Evolutionary conservation across 2,113 vertebrate species (phyloP), one percentile per base, ranked within the genome.

Genomic region (Solea solea): DNA sequence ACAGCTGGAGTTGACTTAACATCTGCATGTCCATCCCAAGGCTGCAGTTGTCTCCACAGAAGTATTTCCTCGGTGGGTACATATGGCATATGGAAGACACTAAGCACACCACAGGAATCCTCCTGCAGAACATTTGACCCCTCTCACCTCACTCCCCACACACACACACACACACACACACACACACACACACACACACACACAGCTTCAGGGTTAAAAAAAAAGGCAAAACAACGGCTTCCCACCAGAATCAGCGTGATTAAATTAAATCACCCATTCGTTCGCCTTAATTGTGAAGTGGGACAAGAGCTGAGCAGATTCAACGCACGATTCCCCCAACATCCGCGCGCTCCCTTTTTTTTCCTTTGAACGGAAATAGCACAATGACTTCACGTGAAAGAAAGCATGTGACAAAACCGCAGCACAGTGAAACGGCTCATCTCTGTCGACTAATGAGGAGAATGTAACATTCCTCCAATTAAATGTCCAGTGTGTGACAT

Each of bases 101-200:
- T 3, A 6, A 60, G 46, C 74, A 50, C 58, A 50, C 58, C 48
- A 58, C 63, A 64, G 83, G 72, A 76, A 64, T 61, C 51, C 61
- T 56, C 46, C 28, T 45, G 39, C 69, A 81, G 67, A 63, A 55
- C 58, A 69, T 63, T 65, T 82, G 76, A 82, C 78, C 74, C 65
- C n/a, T 8, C 10, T 67, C n/a, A n/a, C 54, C 64, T 79, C 50
- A 12, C 59, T 74, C 44, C 56, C n/a, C n/a, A n/a, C n/a, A n/a
- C n/a, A n/a, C n/a, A n/a, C n/a, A n/a, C n/a, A n/a, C n/a, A n/a
- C n/a, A n/a, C n/a, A n/a, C 21, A 21, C 21, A 21, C 21, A 21
- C 21, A 34, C 34, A 34, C 21, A 21, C 21, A 21, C 21, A 21
- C 21, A 34, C 34, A 34, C 64, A 60, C 77, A 49, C 48, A 77